Evolutionary conservation across 2,888 invertebrate species (phyloP), one percentile per base, ranked within the genome.

Genomic region (Luffia ferchaultella): DNA sequence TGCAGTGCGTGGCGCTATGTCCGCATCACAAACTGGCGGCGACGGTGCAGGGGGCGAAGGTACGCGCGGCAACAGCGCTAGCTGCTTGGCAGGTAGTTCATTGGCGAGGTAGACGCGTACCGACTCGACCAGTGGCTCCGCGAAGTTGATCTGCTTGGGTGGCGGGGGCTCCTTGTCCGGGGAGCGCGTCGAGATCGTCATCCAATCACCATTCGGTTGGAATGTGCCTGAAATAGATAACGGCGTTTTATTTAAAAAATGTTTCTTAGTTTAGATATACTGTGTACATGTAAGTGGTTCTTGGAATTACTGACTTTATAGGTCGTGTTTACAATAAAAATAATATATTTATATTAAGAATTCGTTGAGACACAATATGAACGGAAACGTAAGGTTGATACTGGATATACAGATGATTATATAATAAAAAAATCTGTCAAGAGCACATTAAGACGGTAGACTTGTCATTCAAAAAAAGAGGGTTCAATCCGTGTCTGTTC

Each of bases 151-250:
- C 67, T 73, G 78, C 66, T 70, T 65, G 41, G 76, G 75, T 49
- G 77, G 77, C 57, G 79, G 61, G 45, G 75, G 70, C 68, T 75
- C 75, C 65, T 76, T 70, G 54, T 74, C 76, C 56, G 76, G 74
- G 53, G 76, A 75, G 60, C 76, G 77, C 51, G 73, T 67, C 50
- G 83, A 77, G 67, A 85, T 76, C 65, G 83, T 84, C 84, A 84
- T 85, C 83, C 85, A 85, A 72, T 83, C 83, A 74, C 80, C 76
- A 73, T 76, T 69, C 55, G 76, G 65, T 60, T 74, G 56, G 64
- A 76, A 68, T 56, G 75, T 67, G 56, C 84, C 84, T 85, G 84
- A 50, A 85, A 85, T 59, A 47, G 52, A 62, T 53, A 62, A 53
- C 30, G 12, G 12, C 12, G 12, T 30, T 30, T 30, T 30, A 30